Base-by-base conservation (phyloP, 2,888 invertebrate genomes). In the Melinopterus prodromus region DNA sequence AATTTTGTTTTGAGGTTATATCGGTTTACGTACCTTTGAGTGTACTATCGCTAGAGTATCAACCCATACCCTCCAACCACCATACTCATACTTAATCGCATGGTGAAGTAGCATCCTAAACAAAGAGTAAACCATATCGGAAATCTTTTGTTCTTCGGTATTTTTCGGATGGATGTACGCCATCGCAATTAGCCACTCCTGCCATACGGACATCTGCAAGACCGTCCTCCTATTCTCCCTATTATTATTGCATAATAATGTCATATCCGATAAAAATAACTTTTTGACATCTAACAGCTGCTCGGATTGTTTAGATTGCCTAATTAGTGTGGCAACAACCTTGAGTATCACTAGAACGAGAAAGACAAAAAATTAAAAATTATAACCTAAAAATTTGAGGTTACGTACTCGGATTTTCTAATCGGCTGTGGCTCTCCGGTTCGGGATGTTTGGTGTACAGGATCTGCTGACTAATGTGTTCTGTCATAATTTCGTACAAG, bases 21-120 rank as follows among this genome's bases (percentile, higher is more conserved):
- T 9, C 71, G 9, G 6, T 9, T 69, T 16, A 84, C 86, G 87
- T 88, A 97, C 99, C 93, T 99, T 99, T 0, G 99, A 99, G 90
- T 99, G 99, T 1, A 99, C 98, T 86, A 99, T 99, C 71, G 99
- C 99, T 81, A 99, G 90, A 0, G 99, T 99, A 88, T 99, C 99
- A 6, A 99, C 99, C 99, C 99, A 99, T 16, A 99, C 99, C 81
- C 99, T 91, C 99, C 99, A 99, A 15, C 99, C 99, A 6, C 99
- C 99, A 87, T 98, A 99, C 90, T 99, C 99, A 86, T 97, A 97
- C 88, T 99, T 99, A 85, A 99, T 98, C 70, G 99, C 99, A 89
- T 99, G 99, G 89, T 99, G 99, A 72, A 99, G 91, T 81, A 99
- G 91, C 97, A 99, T 98, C 15, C 98, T 93, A 91, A 99, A 99